phyloP scores from a whole-genome alignment of 23 tunicate genomes.

The Phallusia fumigata region DNA sequence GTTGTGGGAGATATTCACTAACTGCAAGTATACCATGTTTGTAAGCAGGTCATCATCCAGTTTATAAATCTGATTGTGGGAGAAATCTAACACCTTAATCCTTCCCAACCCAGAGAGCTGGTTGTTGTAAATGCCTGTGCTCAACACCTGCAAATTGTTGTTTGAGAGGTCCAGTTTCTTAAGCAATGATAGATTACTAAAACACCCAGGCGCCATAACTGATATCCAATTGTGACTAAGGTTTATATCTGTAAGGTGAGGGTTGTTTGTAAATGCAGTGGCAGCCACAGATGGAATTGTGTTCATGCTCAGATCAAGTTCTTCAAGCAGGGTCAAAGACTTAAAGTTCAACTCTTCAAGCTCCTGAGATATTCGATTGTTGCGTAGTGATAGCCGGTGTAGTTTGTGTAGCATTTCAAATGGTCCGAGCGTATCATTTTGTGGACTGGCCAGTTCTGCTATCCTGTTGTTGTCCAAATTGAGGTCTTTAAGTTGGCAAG shows the following conservation, averaged over 20 bases:
- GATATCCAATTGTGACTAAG: slow-evolving; percentile 15
- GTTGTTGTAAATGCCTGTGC: neutral
- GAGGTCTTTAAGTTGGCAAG: neutral
- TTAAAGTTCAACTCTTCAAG: neutral
- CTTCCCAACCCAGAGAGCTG: neutral
- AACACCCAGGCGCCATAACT: slow-evolving; percentile 17
- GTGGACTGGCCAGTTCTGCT: neutral
- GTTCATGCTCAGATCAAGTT: slow-evolving; percentile 23
- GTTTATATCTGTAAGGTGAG: neutral
- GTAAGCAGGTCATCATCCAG: neutral
- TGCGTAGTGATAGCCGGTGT: neutral
- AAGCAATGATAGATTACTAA: neutral
- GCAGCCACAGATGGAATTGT: neutral
- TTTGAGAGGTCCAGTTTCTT: slow-evolving; percentile 12
- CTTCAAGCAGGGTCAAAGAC: neutral
- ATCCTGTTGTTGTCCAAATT: slow-evolving; percentile 20
- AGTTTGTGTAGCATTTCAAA: slow-evolving; percentile 1
- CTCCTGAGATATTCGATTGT: slow-evolving; percentile 1
- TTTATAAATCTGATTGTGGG: slow-evolving; percentile 5
- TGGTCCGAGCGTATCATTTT: neutral
- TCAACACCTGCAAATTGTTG: neutral
- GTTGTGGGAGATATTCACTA: slow-evolving; percentile 16
- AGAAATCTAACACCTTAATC: neutral
- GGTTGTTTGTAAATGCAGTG: neutral
- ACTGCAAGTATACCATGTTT: neutral